Evolutionary conservation across 2,888 invertebrate species (phyloP).

Genomic region (Folsomia candida): DNA sequence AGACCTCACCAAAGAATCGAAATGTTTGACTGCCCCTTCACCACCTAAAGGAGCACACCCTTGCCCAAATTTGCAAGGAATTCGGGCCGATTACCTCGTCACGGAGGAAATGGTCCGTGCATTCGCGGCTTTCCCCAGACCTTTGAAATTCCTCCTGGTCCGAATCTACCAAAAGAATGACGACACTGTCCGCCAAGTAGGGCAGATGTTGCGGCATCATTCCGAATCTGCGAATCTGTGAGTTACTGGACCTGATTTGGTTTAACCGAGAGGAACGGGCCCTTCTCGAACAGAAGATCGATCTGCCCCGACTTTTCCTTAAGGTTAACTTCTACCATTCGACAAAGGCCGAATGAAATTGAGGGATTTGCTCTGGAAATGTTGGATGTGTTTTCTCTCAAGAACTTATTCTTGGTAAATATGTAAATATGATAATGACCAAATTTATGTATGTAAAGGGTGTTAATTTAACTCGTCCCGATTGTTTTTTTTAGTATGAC

Average conservation of each 20-base stretch:
- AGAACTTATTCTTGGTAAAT: background rate
- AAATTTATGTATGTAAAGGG: no score
- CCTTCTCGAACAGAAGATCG: background rate
- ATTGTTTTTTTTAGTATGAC: no score
- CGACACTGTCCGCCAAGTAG: background rate
- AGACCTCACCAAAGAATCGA: background rate
- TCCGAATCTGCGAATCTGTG: no score
- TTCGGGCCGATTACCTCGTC: background rate
- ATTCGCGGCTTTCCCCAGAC: background rate
- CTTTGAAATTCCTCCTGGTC: background rate
- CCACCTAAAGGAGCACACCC: background rate
- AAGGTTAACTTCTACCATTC: no score
- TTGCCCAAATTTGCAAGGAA: background rate
- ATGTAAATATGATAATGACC: no score
- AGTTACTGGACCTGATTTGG: background rate
- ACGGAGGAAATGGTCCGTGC: background rate
- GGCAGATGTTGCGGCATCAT: background rate
- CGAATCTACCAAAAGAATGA: background rate
- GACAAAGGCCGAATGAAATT: no score
- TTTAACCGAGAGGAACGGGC: background rate
- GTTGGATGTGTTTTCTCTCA: background rate
- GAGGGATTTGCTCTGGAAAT: background rate
- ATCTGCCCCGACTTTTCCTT: background rate
- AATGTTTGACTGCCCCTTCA: background rate
- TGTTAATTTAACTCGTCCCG: no score